Base-by-base conservation (phyloP, 2,888 invertebrate genomes). In the Epirrita christyi region DNA sequence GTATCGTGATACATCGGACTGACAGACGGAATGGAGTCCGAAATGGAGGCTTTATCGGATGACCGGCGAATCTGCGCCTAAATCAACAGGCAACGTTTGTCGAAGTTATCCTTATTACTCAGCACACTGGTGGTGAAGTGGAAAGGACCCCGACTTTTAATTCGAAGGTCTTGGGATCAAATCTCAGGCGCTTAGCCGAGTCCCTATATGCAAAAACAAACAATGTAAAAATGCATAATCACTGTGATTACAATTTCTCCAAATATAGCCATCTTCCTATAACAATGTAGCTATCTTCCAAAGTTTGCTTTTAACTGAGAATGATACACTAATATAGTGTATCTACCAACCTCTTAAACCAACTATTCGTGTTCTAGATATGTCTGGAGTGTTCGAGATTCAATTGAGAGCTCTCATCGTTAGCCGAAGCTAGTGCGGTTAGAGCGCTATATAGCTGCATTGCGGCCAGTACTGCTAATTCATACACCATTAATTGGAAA, bases 41-140 rank as follows among this genome's bases (percentile, higher is more conserved):
- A 28, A 40, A 27, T 40, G n/a, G 29, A 41, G 34, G 43, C 44
- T 46, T 54, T 46, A 55, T 49, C 51, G 38, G 47, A 55, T 47
- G 54, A 37, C 53, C 50, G 32, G 56, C 50, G 27, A 50, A 45
- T 52, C 44, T 11, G 46, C 41, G 52, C 38, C 32, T 59, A 56
- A 61, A 61, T 59, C 56, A 64, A 64, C 61, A 61, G 64, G 59
- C 56, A 11, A 36, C 6, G 11, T 38, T 28, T 42, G 53, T 47
- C 36, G 7, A 40, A 13, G 37, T 41, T 1, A 8, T 40, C 15
- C n/a, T n/a, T n/a, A n/a, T n/a, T n/a, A n/a, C n/a, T n/a, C n/a
- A n/a, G n/a, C n/a, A n/a, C n/a, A n/a, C n/a, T n/a, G n/a, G n/a
- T n/a, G n/a, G n/a, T n/a, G n/a, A n/a, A n/a, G n/a, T n/a, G n/a